Conservation (phyloP, 1,140 invertebrate genomes). For the Pogonomyrmex barbatus region DNA sequence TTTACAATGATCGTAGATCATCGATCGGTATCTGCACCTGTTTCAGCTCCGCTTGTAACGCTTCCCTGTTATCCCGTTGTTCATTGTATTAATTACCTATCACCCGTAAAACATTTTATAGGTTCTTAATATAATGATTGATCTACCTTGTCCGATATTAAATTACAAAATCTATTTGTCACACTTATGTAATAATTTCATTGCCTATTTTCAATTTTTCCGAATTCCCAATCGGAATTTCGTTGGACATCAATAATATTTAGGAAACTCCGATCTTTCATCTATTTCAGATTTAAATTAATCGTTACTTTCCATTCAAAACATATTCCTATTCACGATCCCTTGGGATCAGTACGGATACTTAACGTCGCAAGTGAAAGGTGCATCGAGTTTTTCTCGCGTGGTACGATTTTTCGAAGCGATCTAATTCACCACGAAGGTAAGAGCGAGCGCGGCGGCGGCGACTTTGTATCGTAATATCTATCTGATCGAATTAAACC, state of each 20-base stretch:
- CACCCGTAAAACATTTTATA: background rate
- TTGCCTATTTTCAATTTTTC: background rate
- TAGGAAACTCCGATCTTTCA: background rate
- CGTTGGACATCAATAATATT: background rate
- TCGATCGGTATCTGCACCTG: constrained; percentile 58
- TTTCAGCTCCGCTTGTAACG: constrained; percentile 29
- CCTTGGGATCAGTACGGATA: constrained; percentile 22
- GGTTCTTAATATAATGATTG: constrained; percentile 15
- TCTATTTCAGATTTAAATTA: background rate
- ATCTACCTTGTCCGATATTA: constrained; percentile 2
- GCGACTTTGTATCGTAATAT: constrained; percentile 2
- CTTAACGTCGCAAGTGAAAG: background rate
- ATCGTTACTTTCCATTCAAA: background rate
- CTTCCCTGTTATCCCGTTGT: constrained; percentile 62
- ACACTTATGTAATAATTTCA: background rate
- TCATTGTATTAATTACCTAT: constrained; percentile 51
- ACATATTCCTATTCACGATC: background rate
- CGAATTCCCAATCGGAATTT: background rate
- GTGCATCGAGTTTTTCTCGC: background rate
- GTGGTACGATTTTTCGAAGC: background rate
- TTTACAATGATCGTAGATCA: constrained; percentile 52
- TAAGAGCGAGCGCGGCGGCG: background rate
- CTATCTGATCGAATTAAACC: background rate
- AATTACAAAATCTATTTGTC: constrained; percentile 24
- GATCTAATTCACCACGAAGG: constrained; percentile 12